Evolutionary conservation across 2,888 invertebrate genomes (phyloP).

Genomic region (Spodoptera picta): DNA sequence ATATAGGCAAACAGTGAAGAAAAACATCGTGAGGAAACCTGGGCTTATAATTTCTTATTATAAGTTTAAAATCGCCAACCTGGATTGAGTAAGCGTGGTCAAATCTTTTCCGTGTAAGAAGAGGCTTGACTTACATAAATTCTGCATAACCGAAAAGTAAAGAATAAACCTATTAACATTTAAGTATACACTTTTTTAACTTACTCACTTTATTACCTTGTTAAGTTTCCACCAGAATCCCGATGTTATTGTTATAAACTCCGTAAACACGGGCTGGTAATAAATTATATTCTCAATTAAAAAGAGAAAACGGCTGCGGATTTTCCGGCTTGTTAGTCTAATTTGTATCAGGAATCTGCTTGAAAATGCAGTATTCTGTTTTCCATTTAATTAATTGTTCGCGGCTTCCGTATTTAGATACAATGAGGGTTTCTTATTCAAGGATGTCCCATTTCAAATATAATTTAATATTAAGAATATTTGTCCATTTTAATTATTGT

Average conservation of each 20-base stretch:
- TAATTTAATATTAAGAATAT: slow-evolving; percentile 3
- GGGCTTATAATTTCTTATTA: too few relatives aligned
- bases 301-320: slow-evolving; percentile 61
- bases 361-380: slow-evolving; percentile 48
- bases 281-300: slow-evolving; percentile 70
- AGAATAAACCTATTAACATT: too few relatives aligned
- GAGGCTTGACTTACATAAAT: too few relatives aligned
- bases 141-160: too few relatives aligned
- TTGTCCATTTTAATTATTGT: neutral
- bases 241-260: slow-evolving; percentile 44
- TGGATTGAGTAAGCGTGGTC: too few relatives aligned
- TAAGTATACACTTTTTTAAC: too few relatives aligned
- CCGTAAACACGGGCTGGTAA: slow-evolving; percentile 54
- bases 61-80: too few relatives aligned
- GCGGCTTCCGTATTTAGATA: slow-evolving; percentile 2
- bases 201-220: slow-evolving; percentile 14
- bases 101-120: too few relatives aligned
- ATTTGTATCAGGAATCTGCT: slow-evolving; percentile 64
- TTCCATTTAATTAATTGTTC: slow-evolving; percentile 39
- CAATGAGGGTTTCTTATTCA: slow-evolving; percentile 4
- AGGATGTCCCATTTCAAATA: neutral
- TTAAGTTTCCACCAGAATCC: slow-evolving; percentile 29
- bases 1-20: too few relatives aligned
- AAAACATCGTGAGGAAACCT: too few relatives aligned
- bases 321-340: slow-evolving; percentile 66